Evolutionary conservation across 2,113 vertebrate genomes (phyloP).

Genomic region (Mus musculus): DNA sequence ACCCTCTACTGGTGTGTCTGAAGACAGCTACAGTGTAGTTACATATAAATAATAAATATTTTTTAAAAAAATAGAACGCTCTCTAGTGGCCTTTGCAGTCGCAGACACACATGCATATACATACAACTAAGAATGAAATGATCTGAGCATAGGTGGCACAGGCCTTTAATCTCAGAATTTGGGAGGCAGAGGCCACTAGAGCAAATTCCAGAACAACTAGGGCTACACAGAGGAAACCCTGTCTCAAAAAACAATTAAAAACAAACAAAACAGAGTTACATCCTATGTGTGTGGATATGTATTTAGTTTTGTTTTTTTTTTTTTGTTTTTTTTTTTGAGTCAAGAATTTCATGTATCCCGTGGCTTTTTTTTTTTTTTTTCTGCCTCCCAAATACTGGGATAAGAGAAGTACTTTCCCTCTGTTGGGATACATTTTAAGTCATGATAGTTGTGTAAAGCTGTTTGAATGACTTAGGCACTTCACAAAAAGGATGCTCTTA

Average conservation of each 20-base stretch:
- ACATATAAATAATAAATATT: too few relatives aligned
- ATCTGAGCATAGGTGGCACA: background rate
- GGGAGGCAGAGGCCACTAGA: background rate
- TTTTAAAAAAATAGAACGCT: background rate
- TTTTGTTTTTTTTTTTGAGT: background rate
- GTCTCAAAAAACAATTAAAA: background rate
- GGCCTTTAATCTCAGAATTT: background rate
- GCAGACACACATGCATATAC: background rate
- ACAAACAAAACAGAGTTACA: background rate
- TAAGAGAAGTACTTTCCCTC: background rate
- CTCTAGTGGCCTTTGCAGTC: background rate
- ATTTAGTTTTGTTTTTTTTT: background rate
- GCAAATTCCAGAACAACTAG: background rate
- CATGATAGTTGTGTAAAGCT: background rate
- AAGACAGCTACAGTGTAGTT: too few relatives aligned
- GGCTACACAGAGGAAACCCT: background rate
- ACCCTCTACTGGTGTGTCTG: too few relatives aligned
- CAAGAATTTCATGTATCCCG: background rate
- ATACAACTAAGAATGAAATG: background rate
- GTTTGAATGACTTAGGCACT: background rate
- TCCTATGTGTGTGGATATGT: background rate
- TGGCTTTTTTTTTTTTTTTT: background rate
- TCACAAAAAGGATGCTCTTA: background rate
- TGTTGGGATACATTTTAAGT: background rate
- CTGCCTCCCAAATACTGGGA: background rate